Evolutionary conservation across 2,888 invertebrate species (phyloP).

Genomic region (Drosophila pullipes): DNA sequence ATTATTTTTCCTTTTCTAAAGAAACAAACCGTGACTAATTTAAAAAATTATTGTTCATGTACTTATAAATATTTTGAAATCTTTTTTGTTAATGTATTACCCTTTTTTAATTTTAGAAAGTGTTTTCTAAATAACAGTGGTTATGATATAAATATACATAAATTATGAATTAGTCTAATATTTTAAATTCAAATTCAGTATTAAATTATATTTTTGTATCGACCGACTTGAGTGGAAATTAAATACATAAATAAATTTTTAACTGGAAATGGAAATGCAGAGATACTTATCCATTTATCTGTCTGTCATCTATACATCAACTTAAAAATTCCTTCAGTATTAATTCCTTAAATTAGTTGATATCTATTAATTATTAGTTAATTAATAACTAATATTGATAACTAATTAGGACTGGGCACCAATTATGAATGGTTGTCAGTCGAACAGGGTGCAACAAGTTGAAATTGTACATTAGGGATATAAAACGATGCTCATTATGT

Average conservation of each 20-base stretch:
- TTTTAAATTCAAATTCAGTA: not conserved
- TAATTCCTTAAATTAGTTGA: not conserved
- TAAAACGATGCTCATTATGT: not conserved
- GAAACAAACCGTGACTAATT: not conserved
- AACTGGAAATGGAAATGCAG: not conserved
- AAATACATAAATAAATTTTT: not conserved
- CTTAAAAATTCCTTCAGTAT: not conserved
- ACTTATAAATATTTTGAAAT: not conserved
- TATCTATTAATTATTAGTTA: not conserved
- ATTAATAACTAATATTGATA: not conserved
- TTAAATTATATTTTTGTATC: no score
- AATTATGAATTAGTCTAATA: not conserved
- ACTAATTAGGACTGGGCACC: not conserved
- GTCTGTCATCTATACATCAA: not conserved
- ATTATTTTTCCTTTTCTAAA: not conserved
- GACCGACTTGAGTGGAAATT: not conserved
- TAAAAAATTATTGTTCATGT: not conserved
- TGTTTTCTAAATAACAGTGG: no score
- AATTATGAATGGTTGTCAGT: not conserved
- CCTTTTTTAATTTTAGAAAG: not conserved
- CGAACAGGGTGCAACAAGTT: not conserved
- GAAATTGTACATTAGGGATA: not conserved
- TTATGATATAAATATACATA: no score
- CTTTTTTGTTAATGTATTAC: not conserved
- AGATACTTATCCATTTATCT: not conserved